Conservation (phyloP, 2,113 vertebrate genomes). For the Calypte anna region DNA sequence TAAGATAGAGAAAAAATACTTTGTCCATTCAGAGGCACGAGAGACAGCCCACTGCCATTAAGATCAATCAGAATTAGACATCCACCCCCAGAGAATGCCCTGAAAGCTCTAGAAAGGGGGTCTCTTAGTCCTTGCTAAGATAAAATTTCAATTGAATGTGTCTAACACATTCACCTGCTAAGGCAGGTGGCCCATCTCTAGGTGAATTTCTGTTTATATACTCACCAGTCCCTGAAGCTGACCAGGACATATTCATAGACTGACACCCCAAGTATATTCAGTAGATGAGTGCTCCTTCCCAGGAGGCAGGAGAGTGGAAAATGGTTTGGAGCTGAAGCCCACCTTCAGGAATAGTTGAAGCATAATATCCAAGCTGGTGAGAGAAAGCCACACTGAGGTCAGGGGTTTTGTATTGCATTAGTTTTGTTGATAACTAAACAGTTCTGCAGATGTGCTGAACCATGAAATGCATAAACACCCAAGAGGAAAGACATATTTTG, state of each 20-base stretch:
- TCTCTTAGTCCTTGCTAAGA: background rate
- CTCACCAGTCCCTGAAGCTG: background rate
- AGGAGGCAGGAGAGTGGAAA: background rate
- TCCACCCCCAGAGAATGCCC: background rate
- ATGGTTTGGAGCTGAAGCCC: background rate
- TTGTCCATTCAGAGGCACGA: background rate
- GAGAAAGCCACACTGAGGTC: background rate
- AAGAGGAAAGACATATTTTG: background rate
- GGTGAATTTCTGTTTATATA: rapidly evolving
- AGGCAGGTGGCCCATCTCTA: background rate
- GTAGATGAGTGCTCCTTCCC: background rate
- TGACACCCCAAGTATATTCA: background rate
- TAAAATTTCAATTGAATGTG: background rate
- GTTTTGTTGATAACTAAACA: background rate
- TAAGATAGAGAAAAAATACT: background rate
- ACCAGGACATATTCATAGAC: background rate
- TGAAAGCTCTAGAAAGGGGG: background rate
- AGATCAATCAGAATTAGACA: background rate
- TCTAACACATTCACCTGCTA: too few species aligned
- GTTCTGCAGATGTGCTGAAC: background rate
- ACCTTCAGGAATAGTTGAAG: background rate
- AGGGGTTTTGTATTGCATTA: background rate
- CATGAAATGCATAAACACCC: background rate
- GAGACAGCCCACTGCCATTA: rapidly evolving
- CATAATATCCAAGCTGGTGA: background rate